These are phyloP conservation scores for Parasteatoda tepidariorum DNA, from an alignment of 1,140 invertebrate genomes.

Conservation along the genomic window DNA sequence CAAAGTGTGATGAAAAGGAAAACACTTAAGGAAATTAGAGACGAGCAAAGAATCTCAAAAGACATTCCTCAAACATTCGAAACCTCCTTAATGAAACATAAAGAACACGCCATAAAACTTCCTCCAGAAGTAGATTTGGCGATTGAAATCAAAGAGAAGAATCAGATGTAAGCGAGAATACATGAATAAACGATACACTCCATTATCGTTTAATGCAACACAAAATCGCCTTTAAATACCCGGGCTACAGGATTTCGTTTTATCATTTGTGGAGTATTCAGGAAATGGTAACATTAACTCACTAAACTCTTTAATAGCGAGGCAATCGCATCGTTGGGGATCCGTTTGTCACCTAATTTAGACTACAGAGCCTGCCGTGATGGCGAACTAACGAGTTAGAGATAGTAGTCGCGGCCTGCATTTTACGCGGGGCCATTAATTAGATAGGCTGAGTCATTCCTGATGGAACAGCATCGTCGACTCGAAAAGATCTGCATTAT, in stretches of 20 bases:
- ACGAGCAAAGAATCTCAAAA: no score
- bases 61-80: no score
- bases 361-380: constrained; percentile 14
- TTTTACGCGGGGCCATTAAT: constrained; percentile 39
- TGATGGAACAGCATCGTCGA: no score
- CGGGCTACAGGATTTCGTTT: constrained; percentile 19
- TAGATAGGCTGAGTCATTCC: not conserved
- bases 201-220: constrained; percentile 32
- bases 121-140: no score
- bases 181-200: constrained; percentile 19
- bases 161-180: not conserved
- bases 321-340: not conserved
- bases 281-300: constrained; percentile 49
- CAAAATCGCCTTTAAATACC: constrained; percentile 43
- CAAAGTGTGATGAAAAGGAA: no score
- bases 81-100: no score
- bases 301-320: constrained; percentile 23
- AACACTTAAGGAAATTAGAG: no score
- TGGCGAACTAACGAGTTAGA: constrained; percentile 21
- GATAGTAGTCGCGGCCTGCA: constrained; percentile 15
- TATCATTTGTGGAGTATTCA: constrained; percentile 10
- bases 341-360: constrained; percentile 44
- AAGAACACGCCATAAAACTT: no score
- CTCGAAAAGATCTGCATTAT: not conserved
- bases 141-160: no score